phyloP scores from a whole-genome alignment of 2,797 vertebrate genomes.

The Rachycentron canadum region DNA sequence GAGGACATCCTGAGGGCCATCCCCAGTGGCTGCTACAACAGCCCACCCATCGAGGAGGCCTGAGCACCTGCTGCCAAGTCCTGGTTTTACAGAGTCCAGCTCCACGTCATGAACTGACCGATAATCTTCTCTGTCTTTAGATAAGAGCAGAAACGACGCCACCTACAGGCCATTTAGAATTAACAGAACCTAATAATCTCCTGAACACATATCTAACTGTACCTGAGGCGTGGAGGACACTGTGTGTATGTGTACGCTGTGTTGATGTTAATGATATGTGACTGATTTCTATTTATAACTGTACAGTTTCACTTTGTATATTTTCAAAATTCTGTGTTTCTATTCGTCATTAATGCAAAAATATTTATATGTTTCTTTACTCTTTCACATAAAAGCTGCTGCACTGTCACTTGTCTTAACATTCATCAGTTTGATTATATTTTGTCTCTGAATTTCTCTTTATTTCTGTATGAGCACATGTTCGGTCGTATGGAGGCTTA shows the following conservation, averaged over 20 bases:
- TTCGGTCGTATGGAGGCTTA: background rate
- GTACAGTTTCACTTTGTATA: constrained; percentile 21
- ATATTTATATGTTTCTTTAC: constrained; percentile 13
- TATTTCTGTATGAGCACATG: background rate
- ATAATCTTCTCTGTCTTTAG: background rate
- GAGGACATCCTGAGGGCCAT: constrained; percentile 86
- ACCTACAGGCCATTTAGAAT: no score
- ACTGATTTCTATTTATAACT: constrained; percentile 63
- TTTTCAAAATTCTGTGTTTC: constrained; percentile 23
- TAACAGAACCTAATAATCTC: no score
- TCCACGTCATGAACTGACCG: no score
- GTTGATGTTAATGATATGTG: constrained; percentile 6
- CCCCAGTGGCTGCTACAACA: constrained; percentile 90
- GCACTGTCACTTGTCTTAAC: background rate
- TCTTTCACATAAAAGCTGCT: constrained; percentile 41
- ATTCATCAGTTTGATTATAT: background rate
- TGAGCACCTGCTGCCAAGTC: constrained; percentile 31
- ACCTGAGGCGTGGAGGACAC: background rate
- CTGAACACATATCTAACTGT: background rate
- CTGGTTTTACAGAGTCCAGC: constrained; percentile 3
- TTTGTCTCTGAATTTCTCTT: background rate
- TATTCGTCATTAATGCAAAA: constrained; percentile 2
- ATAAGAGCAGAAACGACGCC: background rate
- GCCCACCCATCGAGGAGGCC: constrained; percentile 78
- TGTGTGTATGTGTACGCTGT: background rate